These are phyloP conservation scores for Chaetophractus vellerosus DNA, from an alignment of 2,797 vertebrate species.

Conservation along the genomic window DNA sequence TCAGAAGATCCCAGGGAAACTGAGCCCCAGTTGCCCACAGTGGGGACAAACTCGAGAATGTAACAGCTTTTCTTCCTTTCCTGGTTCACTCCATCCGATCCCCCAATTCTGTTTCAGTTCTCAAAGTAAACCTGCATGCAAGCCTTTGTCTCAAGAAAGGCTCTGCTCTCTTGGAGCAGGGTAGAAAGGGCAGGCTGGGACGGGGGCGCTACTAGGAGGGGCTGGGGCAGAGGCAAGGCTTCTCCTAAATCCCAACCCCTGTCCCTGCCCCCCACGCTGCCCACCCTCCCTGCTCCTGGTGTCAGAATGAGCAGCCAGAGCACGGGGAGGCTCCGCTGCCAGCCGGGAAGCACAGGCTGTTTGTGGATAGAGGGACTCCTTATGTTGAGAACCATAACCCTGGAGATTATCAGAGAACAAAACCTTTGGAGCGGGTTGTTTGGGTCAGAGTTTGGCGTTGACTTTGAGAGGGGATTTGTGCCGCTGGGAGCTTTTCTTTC, in stretches of 20 bases:
- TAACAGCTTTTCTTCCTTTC: background rate
- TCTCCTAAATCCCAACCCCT: background rate
- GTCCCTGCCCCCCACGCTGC: background rate
- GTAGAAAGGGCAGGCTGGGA: background rate
- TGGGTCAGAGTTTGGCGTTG: background rate
- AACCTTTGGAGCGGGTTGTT: background rate
- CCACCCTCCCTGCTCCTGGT: rapidly evolving
- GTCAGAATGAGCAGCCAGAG: background rate
- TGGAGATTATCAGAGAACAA: background rate
- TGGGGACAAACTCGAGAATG: background rate
- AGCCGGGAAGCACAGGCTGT: background rate
- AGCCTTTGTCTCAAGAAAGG: background rate
- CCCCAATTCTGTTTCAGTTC: background rate
- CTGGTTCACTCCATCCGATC: background rate
- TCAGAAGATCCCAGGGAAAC: background rate
- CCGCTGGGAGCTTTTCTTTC: background rate
- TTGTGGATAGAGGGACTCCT: constrained; percentile 13
- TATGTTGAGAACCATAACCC: background rate
- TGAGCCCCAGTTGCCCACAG: background rate
- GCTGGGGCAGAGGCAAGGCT: background rate
- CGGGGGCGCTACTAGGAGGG: background rate
- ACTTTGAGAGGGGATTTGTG: background rate
- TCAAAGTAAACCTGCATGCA: background rate
- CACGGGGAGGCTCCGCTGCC: background rate
- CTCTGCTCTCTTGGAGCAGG: background rate